A percentile compares a stretch with the other conserved stretches of the same genome.
phyloP scores from a whole-genome alignment of 2,888 invertebrate species.

The Euclidia mi region DNA sequence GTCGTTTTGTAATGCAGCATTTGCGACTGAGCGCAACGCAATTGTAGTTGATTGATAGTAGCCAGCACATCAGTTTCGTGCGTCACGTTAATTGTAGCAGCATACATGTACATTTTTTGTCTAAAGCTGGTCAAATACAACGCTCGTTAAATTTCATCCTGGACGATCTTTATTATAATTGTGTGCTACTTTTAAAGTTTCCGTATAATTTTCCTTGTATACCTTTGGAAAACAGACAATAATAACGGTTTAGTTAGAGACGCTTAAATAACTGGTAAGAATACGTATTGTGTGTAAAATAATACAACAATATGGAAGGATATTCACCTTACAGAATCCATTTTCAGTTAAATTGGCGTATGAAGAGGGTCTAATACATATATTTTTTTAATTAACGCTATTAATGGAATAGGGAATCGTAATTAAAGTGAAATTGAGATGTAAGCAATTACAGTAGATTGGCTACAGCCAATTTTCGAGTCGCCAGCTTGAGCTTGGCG shows the following conservation, averaged over 20 bases:
- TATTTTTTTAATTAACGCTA: neutral
- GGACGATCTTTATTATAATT: neutral
- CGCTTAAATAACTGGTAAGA: too few relatives aligned
- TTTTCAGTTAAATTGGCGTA: neutral
- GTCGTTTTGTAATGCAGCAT: neutral
- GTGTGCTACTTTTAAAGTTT: too few relatives aligned
- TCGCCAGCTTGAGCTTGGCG: conserved; percentile 11
- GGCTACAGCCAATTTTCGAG: conserved; percentile 14
- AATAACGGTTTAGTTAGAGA: too few relatives aligned
- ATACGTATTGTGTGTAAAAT: too few relatives aligned
- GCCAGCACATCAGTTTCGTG: conserved; percentile 17
- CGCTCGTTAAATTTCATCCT: conserved; percentile 11
- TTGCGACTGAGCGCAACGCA: conserved; percentile 19
- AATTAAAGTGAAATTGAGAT: conserved; percentile 16
- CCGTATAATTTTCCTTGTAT: too few relatives aligned
- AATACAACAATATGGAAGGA: too few relatives aligned
- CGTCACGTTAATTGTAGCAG: conserved; percentile 22
- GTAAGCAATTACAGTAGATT: conserved; percentile 15
- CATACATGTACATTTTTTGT: conserved; percentile 20
- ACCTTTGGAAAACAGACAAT: too few relatives aligned
- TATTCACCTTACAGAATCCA: too few relatives aligned
- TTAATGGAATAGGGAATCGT: conserved; percentile 12
- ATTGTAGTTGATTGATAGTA: conserved; percentile 34
- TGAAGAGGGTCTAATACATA: neutral
- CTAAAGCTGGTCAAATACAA: conserved; percentile 9